phyloP scores from a whole-genome alignment of 2,797 vertebrate species.

The Podarcis lilfordi region DNA sequence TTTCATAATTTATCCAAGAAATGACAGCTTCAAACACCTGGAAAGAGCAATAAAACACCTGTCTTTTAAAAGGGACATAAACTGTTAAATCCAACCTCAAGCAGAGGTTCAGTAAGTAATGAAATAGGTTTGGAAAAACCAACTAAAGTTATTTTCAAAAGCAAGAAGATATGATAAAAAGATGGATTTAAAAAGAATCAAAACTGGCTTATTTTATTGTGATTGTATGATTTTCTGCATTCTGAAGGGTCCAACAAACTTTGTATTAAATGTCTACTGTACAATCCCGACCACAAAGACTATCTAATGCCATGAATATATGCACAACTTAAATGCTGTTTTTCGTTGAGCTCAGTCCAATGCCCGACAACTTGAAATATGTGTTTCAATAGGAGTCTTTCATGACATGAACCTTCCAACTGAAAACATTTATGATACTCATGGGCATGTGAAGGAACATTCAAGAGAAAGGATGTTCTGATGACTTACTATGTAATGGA shows the following conservation, averaged over 20 bases:
- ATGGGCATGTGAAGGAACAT: no score
- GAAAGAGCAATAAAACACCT: slow-evolving; percentile 38
- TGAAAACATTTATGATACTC: background rate
- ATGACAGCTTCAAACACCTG: slow-evolving; percentile 97
- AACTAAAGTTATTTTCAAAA: background rate
- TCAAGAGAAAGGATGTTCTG: background rate
- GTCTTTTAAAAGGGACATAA: slow-evolving; percentile 27
- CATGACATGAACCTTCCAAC: background rate
- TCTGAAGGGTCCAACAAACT: background rate
- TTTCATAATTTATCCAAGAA: slow-evolving; percentile 94
- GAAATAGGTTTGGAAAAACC: fast-evolving
- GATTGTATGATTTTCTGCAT: background rate
- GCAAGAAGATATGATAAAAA: background rate
- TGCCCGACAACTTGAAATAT: background rate
- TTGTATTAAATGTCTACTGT: background rate
- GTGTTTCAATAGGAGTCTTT: background rate
- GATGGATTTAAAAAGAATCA: background rate
- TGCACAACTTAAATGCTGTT: background rate
- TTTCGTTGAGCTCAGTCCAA: background rate
- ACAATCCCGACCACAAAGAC: background rate
- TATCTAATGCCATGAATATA: background rate
- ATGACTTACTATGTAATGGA: background rate
- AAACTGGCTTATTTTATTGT: no score
- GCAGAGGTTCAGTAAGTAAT: background rate
- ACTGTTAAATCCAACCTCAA: slow-evolving; percentile 20